Base-by-base conservation (phyloP, 2,797 vertebrate species). In the Craterocephalus amniculus region DNA sequence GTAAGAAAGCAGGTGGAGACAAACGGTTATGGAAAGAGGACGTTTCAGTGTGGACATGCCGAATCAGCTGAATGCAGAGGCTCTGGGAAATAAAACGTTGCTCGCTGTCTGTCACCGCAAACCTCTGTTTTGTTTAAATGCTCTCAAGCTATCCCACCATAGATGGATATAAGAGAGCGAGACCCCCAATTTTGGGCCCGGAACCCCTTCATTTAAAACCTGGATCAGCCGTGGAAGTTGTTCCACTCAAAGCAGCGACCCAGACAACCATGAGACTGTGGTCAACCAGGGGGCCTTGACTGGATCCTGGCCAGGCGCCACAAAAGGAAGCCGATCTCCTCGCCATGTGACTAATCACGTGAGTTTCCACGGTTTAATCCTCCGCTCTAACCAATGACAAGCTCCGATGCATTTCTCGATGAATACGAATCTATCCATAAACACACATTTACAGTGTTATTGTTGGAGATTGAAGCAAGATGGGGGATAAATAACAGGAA, bases 231-330 rank as follows among this genome's bases (percentile, higher is more conserved):
- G 54, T 72, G 51, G 48, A 6, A 80, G 76, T 84, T 67, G 72
- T 78, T 89, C 88, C 89, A 80, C 82, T 43, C 72, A 81, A 79
- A 80, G 76, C 87, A 78, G 63, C 67, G 81, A 85, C 91, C 89
- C 89, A 93, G 93, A 93, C 92, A 88, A 85, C 80, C 81, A 63
- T 83, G 88, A 91, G 90, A 89, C 90, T 91, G 94, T 84, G 92
- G 93, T 94, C 88, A 85, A 85, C 91, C 89, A 61, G 83, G 76
- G 80, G 89, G 79, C 83, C 90, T 88, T 81, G 68, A 67, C 85
- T 93, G 92, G 89, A 90, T 55, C 32, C 58, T 6, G 76, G 87
- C 88, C 90, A 91, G 91, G 89, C 89, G 88, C 92, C 91, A 72
- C 81, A 80, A 86, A 86, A 60, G 81, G 80, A 87, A 73, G 88